Evolutionary conservation across 2,888 invertebrate genomes (phyloP).

Genomic region (Teleogryllus oceanicus): DNA sequence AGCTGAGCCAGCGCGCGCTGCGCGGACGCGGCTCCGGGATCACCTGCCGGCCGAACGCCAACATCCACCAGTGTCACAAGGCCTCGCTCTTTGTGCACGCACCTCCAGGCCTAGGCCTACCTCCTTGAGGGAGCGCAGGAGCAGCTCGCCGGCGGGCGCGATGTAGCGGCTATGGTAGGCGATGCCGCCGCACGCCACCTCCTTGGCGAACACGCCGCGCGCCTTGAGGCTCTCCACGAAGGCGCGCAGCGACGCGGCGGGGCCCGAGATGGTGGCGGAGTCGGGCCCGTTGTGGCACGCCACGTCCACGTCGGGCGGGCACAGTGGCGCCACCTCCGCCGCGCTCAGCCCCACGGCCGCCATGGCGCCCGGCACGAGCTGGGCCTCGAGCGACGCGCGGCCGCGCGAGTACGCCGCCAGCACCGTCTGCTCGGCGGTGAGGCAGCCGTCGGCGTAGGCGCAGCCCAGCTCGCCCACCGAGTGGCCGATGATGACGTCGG

Average conservation of each 20-base stretch:
- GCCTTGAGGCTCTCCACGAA: constrained; percentile 56
- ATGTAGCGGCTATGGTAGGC: constrained; percentile 43
- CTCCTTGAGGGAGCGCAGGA: constrained; percentile 48
- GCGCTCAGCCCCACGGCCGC: constrained; percentile 67
- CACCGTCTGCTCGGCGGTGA: constrained; percentile 57
- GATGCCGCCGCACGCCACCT: constrained; percentile 40
- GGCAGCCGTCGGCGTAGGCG: constrained; percentile 61
- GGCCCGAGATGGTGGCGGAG: constrained; percentile 76
- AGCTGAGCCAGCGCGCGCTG: constrained; percentile 77
- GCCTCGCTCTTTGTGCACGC: not conserved
- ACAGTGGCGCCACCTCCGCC: constrained; percentile 38
- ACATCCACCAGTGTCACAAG: too few relatives aligned
- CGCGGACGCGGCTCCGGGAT: constrained; percentile 65
- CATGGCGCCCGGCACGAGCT: constrained; percentile 75
- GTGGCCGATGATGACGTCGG: constrained; percentile 73
- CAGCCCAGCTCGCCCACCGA: constrained; percentile 63
- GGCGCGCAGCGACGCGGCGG: constrained; percentile 57
- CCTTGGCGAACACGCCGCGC: constrained; percentile 40
- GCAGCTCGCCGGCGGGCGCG: constrained; percentile 47
- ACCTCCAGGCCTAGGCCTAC: constrained; percentile 35
- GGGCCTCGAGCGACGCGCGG: constrained; percentile 65
- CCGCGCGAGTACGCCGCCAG: constrained; percentile 63
- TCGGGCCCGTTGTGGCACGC: constrained; percentile 78
- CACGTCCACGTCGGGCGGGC: constrained; percentile 64
- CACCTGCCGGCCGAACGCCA: constrained; percentile 43